Conservation (phyloP, 1,140 invertebrate species). For the Hyles vespertilio region DNA sequence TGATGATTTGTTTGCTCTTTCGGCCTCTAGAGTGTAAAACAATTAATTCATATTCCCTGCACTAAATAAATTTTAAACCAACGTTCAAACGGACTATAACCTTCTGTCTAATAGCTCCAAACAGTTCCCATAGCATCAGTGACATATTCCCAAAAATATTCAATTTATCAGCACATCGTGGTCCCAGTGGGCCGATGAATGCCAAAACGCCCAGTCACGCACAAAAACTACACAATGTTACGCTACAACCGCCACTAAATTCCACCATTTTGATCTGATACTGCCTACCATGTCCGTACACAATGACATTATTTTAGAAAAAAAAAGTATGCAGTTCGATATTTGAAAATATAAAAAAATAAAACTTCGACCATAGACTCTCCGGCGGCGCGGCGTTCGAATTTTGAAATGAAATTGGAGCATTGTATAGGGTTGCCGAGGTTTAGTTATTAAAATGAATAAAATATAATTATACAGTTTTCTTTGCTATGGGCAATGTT, state of each 20-base stretch:
- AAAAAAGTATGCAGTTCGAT: conserved; percentile 50
- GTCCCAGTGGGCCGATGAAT: no score
- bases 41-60: no score
- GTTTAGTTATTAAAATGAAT: neutral
- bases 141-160: no score
- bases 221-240: conserved; percentile 34
- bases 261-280: conserved; percentile 55
- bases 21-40: no score
- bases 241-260: conserved; percentile 45
- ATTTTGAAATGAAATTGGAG: conserved; percentile 53
- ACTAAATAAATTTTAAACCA: no score
- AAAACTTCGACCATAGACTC: conserved; percentile 44
- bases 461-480: no score
- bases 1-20: no score
- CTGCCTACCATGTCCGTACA: conserved; percentile 57
- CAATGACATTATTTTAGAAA: conserved; percentile 66
- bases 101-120: no score
- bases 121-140: no score
- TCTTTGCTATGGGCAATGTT: no score
- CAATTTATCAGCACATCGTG: no score
- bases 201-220: conserved; percentile 49
- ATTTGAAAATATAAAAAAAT: conserved; percentile 53
- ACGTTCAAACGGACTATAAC: no score
- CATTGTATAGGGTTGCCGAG: conserved; percentile 44
- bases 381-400: conserved; percentile 44